Conservation (phyloP, 2,888 invertebrate species). For the Embidobia sp. region DNA sequence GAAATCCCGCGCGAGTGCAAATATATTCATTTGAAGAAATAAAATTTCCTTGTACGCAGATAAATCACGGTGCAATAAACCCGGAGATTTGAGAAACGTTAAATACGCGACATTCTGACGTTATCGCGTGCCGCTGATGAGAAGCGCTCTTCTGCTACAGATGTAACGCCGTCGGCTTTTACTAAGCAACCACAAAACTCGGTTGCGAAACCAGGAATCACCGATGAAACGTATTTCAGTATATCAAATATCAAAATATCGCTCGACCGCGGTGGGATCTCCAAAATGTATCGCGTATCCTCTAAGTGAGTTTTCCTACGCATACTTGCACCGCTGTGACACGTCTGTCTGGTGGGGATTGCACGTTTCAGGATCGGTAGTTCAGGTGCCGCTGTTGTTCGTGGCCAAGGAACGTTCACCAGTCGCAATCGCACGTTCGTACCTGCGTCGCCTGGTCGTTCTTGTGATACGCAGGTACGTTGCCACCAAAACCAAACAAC, state of each 20-base stretch:
- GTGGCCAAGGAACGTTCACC: constrained; percentile 68
- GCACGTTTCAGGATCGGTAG: constrained; percentile 68
- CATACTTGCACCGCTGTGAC: constrained; percentile 5
- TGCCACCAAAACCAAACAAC: constrained; percentile 1
- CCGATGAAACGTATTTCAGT: neutral
- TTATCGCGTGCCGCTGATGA: too few species aligned
- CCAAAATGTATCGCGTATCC: constrained; percentile 42
- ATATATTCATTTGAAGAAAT: too few species aligned
- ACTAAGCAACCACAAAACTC: too few species aligned
- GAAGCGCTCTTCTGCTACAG: too few species aligned
- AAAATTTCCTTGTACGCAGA: too few species aligned
- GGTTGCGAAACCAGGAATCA: constrained; percentile 11
- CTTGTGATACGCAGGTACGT: constrained; percentile 64
- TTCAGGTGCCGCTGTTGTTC: constrained; percentile 71
- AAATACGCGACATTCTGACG: too few species aligned
- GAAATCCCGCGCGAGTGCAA: too few species aligned
- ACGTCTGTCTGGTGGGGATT: constrained; percentile 39
- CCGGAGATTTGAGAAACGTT: too few species aligned
- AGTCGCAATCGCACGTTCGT: constrained; percentile 79
- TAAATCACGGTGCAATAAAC: too few species aligned
- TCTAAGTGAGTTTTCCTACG: constrained; percentile 22
- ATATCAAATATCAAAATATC: constrained; percentile 32
- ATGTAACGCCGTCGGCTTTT: too few species aligned
- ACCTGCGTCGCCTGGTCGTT: constrained; percentile 70
- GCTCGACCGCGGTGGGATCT: neutral